Percentiles rank a stretch among this genome's conserved stretches.
phyloP scores from a whole-genome alignment of 1,140 invertebrate species.

The Phymorhynchus buccinoides region DNA sequence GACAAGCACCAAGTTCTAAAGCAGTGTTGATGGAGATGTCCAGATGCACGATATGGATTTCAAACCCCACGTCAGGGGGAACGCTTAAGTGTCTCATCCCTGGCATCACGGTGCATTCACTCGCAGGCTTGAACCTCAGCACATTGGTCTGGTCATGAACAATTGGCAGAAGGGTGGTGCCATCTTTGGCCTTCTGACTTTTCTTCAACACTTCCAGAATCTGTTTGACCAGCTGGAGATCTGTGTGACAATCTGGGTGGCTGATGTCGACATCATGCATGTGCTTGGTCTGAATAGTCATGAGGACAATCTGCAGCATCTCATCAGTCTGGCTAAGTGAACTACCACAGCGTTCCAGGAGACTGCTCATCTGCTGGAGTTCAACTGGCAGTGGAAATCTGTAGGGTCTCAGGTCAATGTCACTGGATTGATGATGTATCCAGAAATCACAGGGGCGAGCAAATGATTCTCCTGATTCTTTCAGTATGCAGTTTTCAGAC shows the following conservation, averaged over 20 bases:
- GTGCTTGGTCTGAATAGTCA: conserved; percentile 32
- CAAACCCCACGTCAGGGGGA: conserved; percentile 43
- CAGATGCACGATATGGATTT: conserved; percentile 54
- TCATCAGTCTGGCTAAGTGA: conserved; percentile 46
- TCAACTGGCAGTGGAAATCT: conserved; percentile 26
- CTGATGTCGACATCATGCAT: not conserved
- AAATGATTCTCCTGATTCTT: conserved; percentile 16
- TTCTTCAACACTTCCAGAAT: conserved; percentile 37
- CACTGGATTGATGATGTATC: not conserved
- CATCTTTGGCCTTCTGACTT: not conserved
- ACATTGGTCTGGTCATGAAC: conserved; percentile 17
- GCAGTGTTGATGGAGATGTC: conserved; percentile 55
- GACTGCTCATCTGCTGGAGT: not conserved
- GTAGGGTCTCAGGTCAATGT: conserved; percentile 30
- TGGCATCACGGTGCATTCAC: conserved; percentile 47
- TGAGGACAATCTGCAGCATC: conserved; percentile 30
- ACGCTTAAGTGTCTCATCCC: conserved; percentile 17
- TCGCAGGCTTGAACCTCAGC: conserved; percentile 41
- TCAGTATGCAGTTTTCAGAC: not conserved
- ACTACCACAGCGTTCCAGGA: conserved; percentile 39
- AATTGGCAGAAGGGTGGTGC: conserved; percentile 45
- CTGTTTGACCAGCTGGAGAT: conserved; percentile 30
- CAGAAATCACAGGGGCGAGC: conserved; percentile 29
- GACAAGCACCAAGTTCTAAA: conserved; percentile 55
- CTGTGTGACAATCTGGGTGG: not conserved